Percentiles rank a stretch among this genome's conserved stretches.
Conservation (phyloP, 1,140 invertebrate genomes). For the Tetramorium simillimum region DNA sequence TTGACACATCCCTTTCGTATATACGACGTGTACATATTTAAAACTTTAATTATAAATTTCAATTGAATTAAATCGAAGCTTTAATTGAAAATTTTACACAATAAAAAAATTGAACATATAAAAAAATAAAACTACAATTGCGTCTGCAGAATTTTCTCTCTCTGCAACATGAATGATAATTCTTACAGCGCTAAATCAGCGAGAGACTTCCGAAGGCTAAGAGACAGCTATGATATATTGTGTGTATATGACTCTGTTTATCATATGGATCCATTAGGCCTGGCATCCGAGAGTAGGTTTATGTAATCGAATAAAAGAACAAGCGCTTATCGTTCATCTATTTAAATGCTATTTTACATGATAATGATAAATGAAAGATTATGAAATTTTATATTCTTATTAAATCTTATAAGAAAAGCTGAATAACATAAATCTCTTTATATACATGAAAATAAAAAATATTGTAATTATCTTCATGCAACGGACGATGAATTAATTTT, state of each 20-base stretch:
- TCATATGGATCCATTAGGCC: conserved; percentile 15
- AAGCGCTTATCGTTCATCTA: neutral
- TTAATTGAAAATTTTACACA: neutral
- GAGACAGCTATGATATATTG: neutral
- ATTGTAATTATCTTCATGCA: neutral
- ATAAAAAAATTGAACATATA: neutral
- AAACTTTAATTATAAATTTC: neutral
- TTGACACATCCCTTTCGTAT: neutral
- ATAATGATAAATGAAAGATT: neutral
- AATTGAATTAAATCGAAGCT: neutral
- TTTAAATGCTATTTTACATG: neutral
- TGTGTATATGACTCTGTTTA: neutral
- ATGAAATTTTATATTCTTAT: neutral
- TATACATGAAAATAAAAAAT: neutral
- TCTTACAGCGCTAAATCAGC: neutral
- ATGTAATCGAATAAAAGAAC: conserved; percentile 28
- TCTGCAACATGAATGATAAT: neutral
- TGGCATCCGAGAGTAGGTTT: conserved; percentile 12
- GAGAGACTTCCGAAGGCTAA: neutral
- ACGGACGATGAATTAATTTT: neutral
- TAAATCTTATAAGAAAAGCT: neutral
- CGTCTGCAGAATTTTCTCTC: neutral
- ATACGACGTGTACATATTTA: neutral
- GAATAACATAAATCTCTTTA: neutral
- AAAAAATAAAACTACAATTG: neutral